Base-by-base conservation (phyloP, 1,140 invertebrate genomes). In the Drosophila insularis region DNA sequence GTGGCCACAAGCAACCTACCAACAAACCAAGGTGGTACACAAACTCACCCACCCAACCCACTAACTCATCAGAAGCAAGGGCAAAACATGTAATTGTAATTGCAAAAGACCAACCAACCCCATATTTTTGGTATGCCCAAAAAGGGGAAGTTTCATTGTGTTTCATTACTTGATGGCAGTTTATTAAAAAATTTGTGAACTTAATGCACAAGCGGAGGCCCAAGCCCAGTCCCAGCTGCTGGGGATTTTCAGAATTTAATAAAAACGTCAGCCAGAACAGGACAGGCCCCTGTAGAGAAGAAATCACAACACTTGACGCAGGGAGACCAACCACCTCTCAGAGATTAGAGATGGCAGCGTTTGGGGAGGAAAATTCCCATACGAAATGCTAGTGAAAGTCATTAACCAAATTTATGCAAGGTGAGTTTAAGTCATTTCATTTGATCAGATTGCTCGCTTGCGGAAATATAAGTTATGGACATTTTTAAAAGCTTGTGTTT, bases 161-260 rank as follows among this genome's bases (percentile, higher is more conserved):
- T 74, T 74, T 81, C 82, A 81, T 87, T 81, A 67, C 79, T 79
- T 40, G 55, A 70, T 76, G 82, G 56, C 58, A 87, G 82, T 87
- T 87, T 87, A 87, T 87, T 87, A 87, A 82, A 87, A 87, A 87
- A 87, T 87, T 87, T 87, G 79, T 82, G 68, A 74, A 75, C 68
- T 74, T 74, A 77, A 77, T 77, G 74, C 76, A 39, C 66, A 46
- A 75, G 10, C 11, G 3, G 35, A 37, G 35, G 3, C 35, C 35
- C 43, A 50, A 19, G n/a, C 43, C 7, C 43, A 50, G 43, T 50
- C 63, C 32, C 46, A 55, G 53, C 35, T 39, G 56, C 21, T 56
- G 35, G 27, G 58, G 58, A n/a, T 31, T 65, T 11, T 61, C 55
- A 61, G 63, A 81, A 80, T 87, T 80, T 82, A 87, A 82, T 82